Base-by-base conservation (phyloP, 2,888 invertebrate species). In the Sphaerophoria taeniata region DNA sequence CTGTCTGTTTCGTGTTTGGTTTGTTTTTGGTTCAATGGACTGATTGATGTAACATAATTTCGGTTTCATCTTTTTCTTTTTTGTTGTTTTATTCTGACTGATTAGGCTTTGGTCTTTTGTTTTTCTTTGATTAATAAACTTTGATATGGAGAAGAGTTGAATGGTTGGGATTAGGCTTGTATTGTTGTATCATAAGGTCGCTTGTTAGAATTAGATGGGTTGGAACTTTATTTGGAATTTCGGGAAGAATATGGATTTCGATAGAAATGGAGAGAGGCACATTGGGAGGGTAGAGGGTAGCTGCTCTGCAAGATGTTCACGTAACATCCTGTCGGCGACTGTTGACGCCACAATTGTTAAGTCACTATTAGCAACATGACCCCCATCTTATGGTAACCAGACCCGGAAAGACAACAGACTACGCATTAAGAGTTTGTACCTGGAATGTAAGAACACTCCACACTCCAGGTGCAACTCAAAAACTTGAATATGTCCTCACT, bases 31-130 rank as follows among this genome's bases (percentile, higher is more conserved):
- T 77, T 85, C 85, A 70, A 77, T 76, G 81, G n/a, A 70, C 85
- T 85, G 85, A 85, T 81, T 81, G 85, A 85, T 85, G 81, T 85
- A 73, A 81, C 85, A 76, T 51, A 81, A 72, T 81, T 77, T 85
- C 45, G 58, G 69, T 76, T 76, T 76, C 72, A 76, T 72, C 72
- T 84, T 45, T 65, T 63, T 2, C 34, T n/a, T 34, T 60, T 4
- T 11, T 43, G 24, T 16, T 36, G 1, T 45, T 47, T n/a, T 55
- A 33, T 71, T 12, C 53, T 56, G 49, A 61, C 36, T 73, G 47
- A 14, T 36, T 43, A 33, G 70, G 24, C 24, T 24, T 72, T 56
- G 51, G 51, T 71, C n/a, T 79, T 84, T 71, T 65, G 47, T 77
- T 47, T 71, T 56, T 60, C 70, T 70, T 75, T 69, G 60, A 75